Evolutionary conservation across 2,113 vertebrate genomes (phyloP).

Genomic region (Oreotrochilus melanogaster): DNA sequence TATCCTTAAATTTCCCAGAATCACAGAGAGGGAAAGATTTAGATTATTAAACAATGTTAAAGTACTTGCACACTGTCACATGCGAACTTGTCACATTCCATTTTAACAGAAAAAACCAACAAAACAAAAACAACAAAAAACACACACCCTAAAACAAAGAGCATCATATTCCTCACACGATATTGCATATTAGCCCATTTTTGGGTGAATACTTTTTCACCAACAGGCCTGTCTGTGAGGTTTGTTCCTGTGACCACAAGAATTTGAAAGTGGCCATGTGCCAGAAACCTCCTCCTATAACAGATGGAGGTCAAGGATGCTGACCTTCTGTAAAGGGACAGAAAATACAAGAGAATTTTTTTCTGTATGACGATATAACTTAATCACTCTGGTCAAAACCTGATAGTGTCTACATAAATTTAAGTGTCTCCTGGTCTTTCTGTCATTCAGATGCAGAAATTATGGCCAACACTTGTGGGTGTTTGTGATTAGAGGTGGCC

Average conservation of each 20-base stretch:
- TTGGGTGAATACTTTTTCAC: neutral
- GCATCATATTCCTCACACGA: neutral
- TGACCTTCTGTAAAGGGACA: neutral
- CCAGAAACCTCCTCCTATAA: neutral
- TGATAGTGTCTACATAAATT: neutral
- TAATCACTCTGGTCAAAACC: neutral
- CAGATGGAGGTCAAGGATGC: fast-evolving
- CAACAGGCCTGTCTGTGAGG: neutral
- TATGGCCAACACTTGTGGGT: neutral
- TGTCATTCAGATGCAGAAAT: neutral
- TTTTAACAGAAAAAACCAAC: neutral
- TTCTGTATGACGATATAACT: neutral
- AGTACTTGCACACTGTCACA: neutral
- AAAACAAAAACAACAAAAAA: no score
- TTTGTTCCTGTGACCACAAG: neutral
- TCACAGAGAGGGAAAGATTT: neutral
- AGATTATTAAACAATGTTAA: neutral
- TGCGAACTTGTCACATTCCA: neutral
- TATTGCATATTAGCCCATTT: neutral
- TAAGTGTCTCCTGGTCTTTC: neutral
- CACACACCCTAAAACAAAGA: neutral
- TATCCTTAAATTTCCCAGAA: slow-evolving; percentile 34
- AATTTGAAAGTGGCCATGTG: fast-evolving
- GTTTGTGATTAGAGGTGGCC: neutral
- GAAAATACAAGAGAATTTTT: neutral